phyloP scores from a whole-genome alignment of 1,140 invertebrate species.

The Camponotus vicinus region DNA sequence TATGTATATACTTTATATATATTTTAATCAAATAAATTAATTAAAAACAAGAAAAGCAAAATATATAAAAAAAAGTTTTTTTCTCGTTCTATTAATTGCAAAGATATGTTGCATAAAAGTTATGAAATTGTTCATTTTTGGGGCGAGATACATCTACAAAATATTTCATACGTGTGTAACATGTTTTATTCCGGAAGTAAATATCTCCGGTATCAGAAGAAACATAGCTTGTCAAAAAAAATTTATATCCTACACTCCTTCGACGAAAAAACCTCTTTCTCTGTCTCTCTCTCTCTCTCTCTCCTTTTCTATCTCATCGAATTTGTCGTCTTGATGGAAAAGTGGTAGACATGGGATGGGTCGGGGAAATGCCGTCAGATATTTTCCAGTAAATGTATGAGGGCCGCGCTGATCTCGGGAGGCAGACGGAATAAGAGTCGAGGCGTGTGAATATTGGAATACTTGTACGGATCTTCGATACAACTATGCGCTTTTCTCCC shows the following conservation, averaged over 20 bases:
- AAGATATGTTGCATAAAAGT: background rate
- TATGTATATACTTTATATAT: background rate
- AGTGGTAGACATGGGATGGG: conserved; percentile 32
- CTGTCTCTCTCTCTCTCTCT: background rate
- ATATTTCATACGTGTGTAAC: background rate
- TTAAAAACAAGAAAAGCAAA: background rate
- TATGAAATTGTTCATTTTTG: background rate
- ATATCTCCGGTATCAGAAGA: conserved; percentile 19
- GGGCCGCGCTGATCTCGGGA: conserved; percentile 6
- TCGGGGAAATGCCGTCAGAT: conserved; percentile 11
- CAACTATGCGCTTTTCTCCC: background rate
- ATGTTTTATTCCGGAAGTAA: background rate
- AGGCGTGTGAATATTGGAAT: conserved; percentile 37
- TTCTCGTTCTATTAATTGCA: background rate
- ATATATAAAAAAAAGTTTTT: background rate
- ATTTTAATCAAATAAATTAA: background rate
- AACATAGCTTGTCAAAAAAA: background rate
- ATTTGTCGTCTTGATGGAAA: conserved; percentile 55
- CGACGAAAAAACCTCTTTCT: background rate
- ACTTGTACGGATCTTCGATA: conserved; percentile 5
- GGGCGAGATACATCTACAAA: background rate
- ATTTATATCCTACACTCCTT: conserved; percentile 36
- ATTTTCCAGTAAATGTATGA: conserved; percentile 54
- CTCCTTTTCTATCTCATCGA: background rate
- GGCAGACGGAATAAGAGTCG: conserved; percentile 50